A percentile compares a stretch with the other conserved stretches of the same genome.
These are phyloP conservation scores for Tetranychus piercei DNA, from an alignment of 2,888 invertebrate genomes.

Conservation along the genomic window DNA sequence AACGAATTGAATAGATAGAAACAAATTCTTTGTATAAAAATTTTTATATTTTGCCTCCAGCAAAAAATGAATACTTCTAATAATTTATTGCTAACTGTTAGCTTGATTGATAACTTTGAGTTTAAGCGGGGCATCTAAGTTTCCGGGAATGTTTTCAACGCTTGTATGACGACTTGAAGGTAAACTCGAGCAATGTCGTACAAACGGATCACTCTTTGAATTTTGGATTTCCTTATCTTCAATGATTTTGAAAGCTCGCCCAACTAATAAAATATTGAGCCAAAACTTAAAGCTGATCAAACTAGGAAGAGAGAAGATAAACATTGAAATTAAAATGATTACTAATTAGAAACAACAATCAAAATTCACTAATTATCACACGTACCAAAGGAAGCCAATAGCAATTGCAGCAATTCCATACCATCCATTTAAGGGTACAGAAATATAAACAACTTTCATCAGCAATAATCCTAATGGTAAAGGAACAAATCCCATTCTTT, in stretches of 20 bases:
- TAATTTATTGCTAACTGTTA: no score
- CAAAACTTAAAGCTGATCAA: conserved; percentile 42
- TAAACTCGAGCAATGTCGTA: conserved; percentile 28
- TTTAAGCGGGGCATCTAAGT: neutral
- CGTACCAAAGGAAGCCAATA: conserved; percentile 49
- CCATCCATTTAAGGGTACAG: conserved; percentile 52
- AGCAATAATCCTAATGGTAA: conserved; percentile 83
- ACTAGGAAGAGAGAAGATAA: conserved; percentile 27
- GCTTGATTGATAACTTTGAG: neutral
- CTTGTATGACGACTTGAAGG: conserved; percentile 29
- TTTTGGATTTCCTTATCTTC: conserved; percentile 33
- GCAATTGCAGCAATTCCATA: conserved; percentile 52
- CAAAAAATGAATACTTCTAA: no score
- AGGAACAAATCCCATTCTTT: conserved; percentile 95
- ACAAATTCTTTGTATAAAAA: no score
- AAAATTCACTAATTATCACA: conserved; percentile 10
- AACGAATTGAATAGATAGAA: no score
- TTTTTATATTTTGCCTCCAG: no score
- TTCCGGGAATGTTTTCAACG: conserved; percentile 13
- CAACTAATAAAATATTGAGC: conserved; percentile 70
- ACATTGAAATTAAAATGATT: conserved; percentile 18
- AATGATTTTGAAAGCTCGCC: conserved; percentile 73
- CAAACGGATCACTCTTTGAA: conserved; percentile 22
- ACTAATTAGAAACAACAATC: neutral
- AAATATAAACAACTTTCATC: conserved; percentile 64